Base-by-base conservation (phyloP, 2,113 vertebrate genomes). In the Tautogolabrus adspersus region DNA sequence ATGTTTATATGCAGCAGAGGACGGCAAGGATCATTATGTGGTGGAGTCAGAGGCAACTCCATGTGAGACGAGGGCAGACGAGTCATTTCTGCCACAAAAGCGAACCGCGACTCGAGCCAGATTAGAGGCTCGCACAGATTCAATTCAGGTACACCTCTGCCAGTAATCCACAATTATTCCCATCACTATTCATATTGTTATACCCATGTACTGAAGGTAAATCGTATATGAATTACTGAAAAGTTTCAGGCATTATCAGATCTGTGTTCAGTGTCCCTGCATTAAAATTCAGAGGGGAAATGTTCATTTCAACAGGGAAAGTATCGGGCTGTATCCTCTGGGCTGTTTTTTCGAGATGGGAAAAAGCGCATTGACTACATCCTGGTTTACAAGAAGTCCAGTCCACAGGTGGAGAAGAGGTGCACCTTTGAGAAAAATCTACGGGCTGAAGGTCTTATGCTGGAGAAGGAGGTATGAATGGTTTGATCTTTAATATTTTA, bases 311-410 rank as follows among this genome's bases (percentile, higher is more conserved):
- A n/a, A 10, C 74, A 95, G 93, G 91, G 94, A 73, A 96, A 93
- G 88, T 95, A 88, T 83, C 89, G 88, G 46, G 87, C 93, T 73
- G 87, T 87, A 3, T 92, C 95, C 19, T 95, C 95, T 9, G 97
- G 97, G 2, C 95, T 99, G 12, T 94, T 96, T 77, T 99, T 99
- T 88, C 96, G 96, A 93, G 98, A 99, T 46, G 98, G 98, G 19
- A 98, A 97, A 91, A 99, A 98, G 51, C 94, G 97, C 26, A 97
- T 99, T 6, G 98, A 99, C 89, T 99, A 99, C 88, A 98, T 99
- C 82, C 92, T 99, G 93, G 98, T 99, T 69, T 99, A 99, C 87
- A 97, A 97, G 90, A 99, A 98, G 82, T 97, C 96, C 66, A 98
- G 96, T 79, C 96, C 91, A 42, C 98, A 98, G 84, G 96, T 98